Evolutionary conservation across 53 echinoderm and acorn worm genomes (phyloP).

Genomic region (Henricia sp.): DNA sequence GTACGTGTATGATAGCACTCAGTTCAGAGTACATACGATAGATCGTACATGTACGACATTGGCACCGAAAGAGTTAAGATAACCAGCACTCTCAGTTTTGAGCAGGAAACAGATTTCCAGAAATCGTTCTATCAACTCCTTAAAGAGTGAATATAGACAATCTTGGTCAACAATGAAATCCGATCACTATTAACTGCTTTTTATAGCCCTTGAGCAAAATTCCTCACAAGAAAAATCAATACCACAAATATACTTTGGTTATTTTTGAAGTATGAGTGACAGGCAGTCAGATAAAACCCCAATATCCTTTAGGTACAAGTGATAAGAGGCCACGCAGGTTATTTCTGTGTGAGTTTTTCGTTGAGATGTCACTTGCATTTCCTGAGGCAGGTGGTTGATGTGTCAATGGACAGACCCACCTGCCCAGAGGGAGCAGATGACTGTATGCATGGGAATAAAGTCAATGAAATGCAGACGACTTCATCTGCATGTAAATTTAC

Average conservation of each 20-base stretch:
- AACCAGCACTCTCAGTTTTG: too few species aligned
- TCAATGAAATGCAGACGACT: too few species aligned
- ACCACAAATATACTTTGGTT: neutral
- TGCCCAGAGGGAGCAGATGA: conserved; percentile 7
- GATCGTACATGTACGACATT: too few species aligned
- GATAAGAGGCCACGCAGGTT: neutral
- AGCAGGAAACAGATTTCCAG: too few species aligned
- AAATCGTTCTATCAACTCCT: too few species aligned
- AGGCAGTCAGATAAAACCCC: conserved; percentile 3
- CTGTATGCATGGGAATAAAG: too few species aligned
- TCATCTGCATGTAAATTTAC: too few species aligned
- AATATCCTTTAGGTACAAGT: neutral
- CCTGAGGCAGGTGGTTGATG: conserved; percentile 14
- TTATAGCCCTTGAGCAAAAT: neutral
- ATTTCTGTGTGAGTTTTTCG: neutral
- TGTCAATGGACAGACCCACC: conserved; percentile 13
- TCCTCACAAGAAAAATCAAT: neutral
- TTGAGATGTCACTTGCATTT: neutral
- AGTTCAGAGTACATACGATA: too few species aligned
- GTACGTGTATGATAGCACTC: too few species aligned
- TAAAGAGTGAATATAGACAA: too few species aligned
- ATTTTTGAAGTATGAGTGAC: conserved; percentile 12
- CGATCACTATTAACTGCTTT: neutral
- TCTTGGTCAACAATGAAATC: too few species aligned
- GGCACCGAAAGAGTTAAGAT: too few species aligned